These are phyloP conservation scores for Mormoops blainvillei DNA, from an alignment of 2,113 vertebrate species.

Conservation along the genomic window DNA sequence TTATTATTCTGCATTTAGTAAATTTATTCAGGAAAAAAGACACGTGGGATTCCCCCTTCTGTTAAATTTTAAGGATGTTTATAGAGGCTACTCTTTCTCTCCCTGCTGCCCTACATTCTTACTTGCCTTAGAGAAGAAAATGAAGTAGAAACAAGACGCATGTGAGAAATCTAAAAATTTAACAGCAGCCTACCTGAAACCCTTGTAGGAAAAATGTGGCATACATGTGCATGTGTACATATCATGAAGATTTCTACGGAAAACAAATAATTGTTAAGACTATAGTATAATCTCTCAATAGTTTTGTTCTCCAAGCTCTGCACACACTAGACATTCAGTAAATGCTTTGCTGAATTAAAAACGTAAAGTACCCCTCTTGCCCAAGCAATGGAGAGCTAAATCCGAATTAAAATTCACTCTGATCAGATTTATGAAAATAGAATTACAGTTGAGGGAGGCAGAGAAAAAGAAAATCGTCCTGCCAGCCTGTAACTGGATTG, in stretches of 20 bases:
- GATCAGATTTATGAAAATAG: not conserved
- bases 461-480: not conserved
- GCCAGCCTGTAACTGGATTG: not conserved
- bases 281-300: not conserved
- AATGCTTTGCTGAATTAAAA: not conserved
- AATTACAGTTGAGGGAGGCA: not conserved
- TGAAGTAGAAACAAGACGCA: not conserved
- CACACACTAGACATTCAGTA: not conserved
- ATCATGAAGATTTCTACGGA: not conserved
- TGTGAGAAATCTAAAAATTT: not conserved
- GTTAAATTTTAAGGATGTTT: not conserved
- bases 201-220: not conserved
- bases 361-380: not conserved
- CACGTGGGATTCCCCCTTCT: not conserved
- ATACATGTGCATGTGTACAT: not conserved
- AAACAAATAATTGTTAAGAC: not conserved
- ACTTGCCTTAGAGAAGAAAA: not conserved
- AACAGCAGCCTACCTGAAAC: not conserved
- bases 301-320: not conserved
- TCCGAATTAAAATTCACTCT: not conserved
- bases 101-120: not conserved
- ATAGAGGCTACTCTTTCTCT: not conserved
- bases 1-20: not conserved
- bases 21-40: not conserved
- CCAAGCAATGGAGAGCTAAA: not conserved